Conservation (phyloP, 2,113 vertebrate genomes). For the Pelmatolapia mariae region DNA sequence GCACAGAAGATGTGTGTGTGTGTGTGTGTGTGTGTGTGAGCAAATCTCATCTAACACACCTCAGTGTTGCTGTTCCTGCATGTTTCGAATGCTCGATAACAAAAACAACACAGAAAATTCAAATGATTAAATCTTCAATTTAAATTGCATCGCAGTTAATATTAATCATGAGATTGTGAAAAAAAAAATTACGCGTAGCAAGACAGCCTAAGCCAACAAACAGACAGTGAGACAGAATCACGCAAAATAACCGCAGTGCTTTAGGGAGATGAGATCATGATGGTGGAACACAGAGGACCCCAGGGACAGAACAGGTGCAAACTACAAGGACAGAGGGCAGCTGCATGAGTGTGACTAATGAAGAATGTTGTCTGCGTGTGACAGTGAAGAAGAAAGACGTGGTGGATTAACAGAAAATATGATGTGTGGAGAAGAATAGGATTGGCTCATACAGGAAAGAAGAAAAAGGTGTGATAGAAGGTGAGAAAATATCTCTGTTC, state of each 20-base stretch:
- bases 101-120: neutral
- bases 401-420: neutral
- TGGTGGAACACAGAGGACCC: neutral
- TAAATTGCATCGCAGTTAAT: neutral
- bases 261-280: slow-evolving; percentile 33
- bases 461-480: neutral
- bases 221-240: neutral
- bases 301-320: slow-evolving; percentile 48
- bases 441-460: neutral
- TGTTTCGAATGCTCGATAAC: neutral
- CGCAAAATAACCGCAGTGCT: neutral
- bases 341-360: slow-evolving; percentile 31
- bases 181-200: neutral
- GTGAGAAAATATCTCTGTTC: neutral
- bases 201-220: neutral
- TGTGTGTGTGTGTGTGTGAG: neutral
- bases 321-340: slow-evolving; percentile 42
- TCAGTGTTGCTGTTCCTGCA: neutral
- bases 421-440: neutral
- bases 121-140: neutral
- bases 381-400: neutral
- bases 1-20: neutral
- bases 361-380: slow-evolving; percentile 23
- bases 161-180: neutral
- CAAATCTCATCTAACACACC: neutral